Conservation (phyloP, 2,888 invertebrate species). For the Pocota personata region DNA sequence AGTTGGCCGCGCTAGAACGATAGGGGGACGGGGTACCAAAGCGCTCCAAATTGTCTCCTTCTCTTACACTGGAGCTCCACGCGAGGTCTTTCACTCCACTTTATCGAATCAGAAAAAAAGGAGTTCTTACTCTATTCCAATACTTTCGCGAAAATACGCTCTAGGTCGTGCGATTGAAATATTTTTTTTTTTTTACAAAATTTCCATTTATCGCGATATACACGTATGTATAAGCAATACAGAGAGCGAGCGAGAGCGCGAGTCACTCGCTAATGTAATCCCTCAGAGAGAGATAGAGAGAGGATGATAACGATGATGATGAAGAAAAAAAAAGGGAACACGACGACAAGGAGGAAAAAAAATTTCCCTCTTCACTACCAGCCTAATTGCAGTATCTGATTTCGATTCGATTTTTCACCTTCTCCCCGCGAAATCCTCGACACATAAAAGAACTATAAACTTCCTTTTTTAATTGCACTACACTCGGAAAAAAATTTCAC, state of each 20-base stretch:
- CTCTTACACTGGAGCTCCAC: constrained; percentile 17
- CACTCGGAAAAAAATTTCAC: constrained; percentile 21
- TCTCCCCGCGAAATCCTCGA: not conserved
- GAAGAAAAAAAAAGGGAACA: constrained; percentile 33
- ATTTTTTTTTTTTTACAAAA: constrained; percentile 51
- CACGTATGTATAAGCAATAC: constrained; percentile 32
- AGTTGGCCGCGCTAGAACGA: constrained; percentile 43
- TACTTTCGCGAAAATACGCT: constrained; percentile 42
- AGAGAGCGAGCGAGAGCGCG: constrained; percentile 73
- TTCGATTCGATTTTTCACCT: constrained; percentile 59
- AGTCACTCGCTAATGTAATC: constrained; percentile 44
- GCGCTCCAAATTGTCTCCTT: constrained; percentile 44
- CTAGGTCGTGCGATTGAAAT: constrained; percentile 21
- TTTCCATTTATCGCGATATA: constrained; percentile 61
- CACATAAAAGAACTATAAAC: not conserved
- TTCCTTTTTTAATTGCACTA: constrained; percentile 9
- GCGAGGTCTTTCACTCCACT: constrained; percentile 46
- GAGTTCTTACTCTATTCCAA: constrained; percentile 23
- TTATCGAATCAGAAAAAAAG: not conserved
- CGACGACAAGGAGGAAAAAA: constrained; percentile 49
- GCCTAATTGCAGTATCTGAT: constrained; percentile 48
- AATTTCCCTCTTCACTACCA: constrained; percentile 55
- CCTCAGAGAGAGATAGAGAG: constrained; percentile 73
- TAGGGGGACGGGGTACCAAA: not conserved
- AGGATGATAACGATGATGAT: constrained; percentile 65